A percentile compares a stretch with the other conserved stretches of the same genome.
phyloP scores from a whole-genome alignment of 1,140 invertebrate species.

The Philotrypesis tridentata region DNA sequence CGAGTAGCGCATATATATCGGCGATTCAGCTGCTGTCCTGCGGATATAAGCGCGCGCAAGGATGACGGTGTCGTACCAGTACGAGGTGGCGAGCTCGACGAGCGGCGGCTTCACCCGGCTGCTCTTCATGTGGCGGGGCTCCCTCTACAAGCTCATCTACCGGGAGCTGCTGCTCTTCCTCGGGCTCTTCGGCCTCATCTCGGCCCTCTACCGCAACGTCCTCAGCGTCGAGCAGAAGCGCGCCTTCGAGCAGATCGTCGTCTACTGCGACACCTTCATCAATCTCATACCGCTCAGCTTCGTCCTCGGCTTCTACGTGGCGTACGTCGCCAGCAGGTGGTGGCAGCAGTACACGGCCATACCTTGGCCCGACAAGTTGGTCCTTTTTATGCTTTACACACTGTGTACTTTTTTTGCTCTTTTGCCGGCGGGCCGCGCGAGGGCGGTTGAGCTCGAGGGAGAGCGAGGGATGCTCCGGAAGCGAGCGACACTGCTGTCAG shows the following conservation, averaged over 20 bases:
- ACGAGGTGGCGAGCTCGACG: conserved; percentile 82
- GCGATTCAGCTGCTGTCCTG: too few relatives aligned
- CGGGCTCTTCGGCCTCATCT: conserved; percentile 76
- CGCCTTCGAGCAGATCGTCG: conserved; percentile 79
- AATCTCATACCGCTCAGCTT: conserved; percentile 81
- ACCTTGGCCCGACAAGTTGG: conserved; percentile 84
- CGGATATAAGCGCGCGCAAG: too few relatives aligned
- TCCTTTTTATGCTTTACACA: background rate
- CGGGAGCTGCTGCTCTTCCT: conserved; percentile 81
- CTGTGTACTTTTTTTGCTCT: too few relatives aligned
- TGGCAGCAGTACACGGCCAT: conserved; percentile 84
- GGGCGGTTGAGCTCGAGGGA: too few relatives aligned
- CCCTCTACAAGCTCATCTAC: conserved; percentile 85
- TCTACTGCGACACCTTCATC: conserved; percentile 80
- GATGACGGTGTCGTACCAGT: conserved; percentile 87
- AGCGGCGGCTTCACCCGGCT: conserved; percentile 82
- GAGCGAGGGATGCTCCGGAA: too few relatives aligned
- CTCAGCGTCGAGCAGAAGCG: conserved; percentile 76
- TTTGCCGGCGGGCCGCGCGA: too few relatives aligned
- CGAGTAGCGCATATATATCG: too few relatives aligned
- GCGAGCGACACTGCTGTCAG: too few relatives aligned
- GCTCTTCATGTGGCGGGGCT: conserved; percentile 84
- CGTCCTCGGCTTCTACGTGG: conserved; percentile 85
- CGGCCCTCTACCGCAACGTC: conserved; percentile 79
- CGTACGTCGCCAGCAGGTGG: conserved; percentile 82